Evolutionary conservation across 2,113 vertebrate genomes (phyloP).

Genomic region (Malurus cyaneus): DNA sequence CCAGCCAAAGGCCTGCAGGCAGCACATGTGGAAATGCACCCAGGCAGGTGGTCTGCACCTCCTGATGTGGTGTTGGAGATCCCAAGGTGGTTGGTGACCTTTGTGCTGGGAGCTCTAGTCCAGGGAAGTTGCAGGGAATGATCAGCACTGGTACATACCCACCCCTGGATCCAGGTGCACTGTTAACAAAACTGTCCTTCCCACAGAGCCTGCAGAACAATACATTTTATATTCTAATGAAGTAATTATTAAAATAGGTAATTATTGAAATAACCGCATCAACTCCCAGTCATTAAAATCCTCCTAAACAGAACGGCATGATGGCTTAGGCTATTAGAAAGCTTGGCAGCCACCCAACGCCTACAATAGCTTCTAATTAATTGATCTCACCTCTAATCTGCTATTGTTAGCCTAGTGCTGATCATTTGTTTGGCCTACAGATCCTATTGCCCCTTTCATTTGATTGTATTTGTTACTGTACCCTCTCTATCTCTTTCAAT

Average conservation of each 20-base stretch:
- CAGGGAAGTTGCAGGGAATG: not conserved
- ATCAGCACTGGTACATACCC: accelerated
- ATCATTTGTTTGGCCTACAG: constrained; percentile 87
- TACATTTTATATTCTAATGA: constrained; percentile 78
- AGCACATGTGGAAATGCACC: not conserved
- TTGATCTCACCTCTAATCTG: constrained; percentile 88
- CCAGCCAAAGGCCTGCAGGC: not conserved
- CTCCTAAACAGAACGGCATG: constrained; percentile 78
- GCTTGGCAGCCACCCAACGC: constrained; percentile 82
- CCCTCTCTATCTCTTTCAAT: constrained; percentile 89
- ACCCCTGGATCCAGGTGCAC: constrained; percentile 20
- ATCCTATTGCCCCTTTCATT: constrained; percentile 83
- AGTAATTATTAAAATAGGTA: constrained; percentile 87
- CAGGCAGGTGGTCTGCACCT: not conserved
- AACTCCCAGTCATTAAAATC: constrained; percentile 84
- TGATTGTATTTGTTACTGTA: constrained; percentile 89
- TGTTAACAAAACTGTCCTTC: constrained; percentile 45
- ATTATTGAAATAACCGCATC: constrained; percentile 84
- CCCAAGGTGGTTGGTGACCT: not conserved
- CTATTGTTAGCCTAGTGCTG: constrained; percentile 83
- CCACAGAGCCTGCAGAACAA: constrained; percentile 61
- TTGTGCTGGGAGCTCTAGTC: not conserved
- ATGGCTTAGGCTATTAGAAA: constrained; percentile 83
- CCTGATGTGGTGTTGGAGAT: not conserved
- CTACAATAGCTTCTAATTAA: constrained; percentile 87